Evolutionary conservation across 2,113 vertebrate species (phyloP).

Genomic region (Elaphurus davidianus): DNA sequence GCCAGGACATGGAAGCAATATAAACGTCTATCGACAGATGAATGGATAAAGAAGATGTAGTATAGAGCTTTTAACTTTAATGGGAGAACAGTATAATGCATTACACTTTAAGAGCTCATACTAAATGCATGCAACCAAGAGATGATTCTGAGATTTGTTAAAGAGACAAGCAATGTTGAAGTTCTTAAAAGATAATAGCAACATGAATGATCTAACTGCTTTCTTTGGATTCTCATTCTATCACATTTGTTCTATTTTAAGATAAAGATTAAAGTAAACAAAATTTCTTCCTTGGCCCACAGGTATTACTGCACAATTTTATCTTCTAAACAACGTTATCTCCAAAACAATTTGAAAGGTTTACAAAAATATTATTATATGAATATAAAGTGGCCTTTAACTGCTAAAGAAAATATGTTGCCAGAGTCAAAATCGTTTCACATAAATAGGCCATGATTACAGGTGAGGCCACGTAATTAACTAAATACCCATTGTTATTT

Average conservation of each 20-base stretch:
- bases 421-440: neutral
- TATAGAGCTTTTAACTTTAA: neutral
- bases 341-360: neutral
- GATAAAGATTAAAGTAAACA: neutral
- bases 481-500: neutral
- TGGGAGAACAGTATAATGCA: neutral
- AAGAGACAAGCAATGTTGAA: neutral
- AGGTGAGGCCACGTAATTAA: neutral
- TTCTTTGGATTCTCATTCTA: neutral
- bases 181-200: neutral
- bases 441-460: neutral
- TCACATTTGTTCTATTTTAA: neutral
- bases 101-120: neutral
- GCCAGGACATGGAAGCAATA: neutral
- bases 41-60: neutral
- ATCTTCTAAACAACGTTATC: neutral
- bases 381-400: neutral
- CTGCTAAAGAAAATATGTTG: neutral
- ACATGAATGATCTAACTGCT: neutral
- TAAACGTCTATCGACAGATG: neutral
- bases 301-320: neutral
- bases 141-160: neutral
- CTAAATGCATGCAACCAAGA: neutral
- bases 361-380: neutral
- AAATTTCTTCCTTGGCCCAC: neutral